Evolutionary conservation across 2,888 invertebrate species (phyloP), one percentile per base, ranked within the genome.

Genomic region (Ornithoptera alexandrae): DNA sequence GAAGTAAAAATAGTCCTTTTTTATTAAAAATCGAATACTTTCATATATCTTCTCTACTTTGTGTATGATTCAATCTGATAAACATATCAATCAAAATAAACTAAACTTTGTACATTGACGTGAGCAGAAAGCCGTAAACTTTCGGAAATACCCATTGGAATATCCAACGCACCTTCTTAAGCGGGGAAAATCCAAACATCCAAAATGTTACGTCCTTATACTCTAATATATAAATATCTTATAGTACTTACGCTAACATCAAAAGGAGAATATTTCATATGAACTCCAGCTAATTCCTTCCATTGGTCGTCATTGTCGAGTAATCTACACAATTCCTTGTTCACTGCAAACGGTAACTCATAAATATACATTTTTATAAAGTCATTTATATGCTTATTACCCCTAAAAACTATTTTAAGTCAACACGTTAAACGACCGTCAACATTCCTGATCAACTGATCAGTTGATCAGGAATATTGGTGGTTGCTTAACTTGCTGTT

Each of bases 281-380:
- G 85, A 71, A 89, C 88, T 70, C 94, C 94, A 46, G 95, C 97
- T 72, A 98, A 87, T 78, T 96, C 95, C 81, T 95, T 95, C 97
- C 97, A 98, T 77, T 94, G 94, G 75, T 96, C 94, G 80, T 96
- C 94, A 74, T 95, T 93, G 82, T 98, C 98, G 67, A 98, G 90
- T 74, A 97, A 93, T 75, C 94, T 93, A 80, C 97, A 97, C 58
- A 98, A 81, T 77, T 95, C 94, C 72, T 93, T 94, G 71, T 96
- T 93, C 77, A 95, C 94, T 39, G 92, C 86, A 77, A 94, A 95
- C 0, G 97, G 97, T 67, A 98, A 87, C 74, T 97, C 93, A 82
- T 96, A 96, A 78, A 97, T 94, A 79, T 95, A 79, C 79, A 79
- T 79, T 74, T 72, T 75, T 64, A 68, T 71, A 72, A 42, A 58